phyloP scores from a whole-genome alignment of 1,140 invertebrate genomes.

The Bombus waltoni region DNA sequence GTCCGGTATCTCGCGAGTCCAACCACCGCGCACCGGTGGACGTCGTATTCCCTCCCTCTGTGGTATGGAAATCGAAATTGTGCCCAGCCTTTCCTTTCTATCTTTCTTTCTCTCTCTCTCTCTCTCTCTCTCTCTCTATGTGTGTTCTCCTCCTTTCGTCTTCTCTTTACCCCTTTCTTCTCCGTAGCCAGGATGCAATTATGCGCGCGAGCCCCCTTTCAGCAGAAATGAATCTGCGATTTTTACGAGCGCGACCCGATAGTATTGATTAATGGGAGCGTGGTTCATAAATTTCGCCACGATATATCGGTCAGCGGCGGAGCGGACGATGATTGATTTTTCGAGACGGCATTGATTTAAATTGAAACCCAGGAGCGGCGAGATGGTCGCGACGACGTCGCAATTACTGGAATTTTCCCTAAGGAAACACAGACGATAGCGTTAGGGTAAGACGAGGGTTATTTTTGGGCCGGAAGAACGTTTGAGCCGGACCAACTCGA shows the following conservation, averaged over 20 bases:
- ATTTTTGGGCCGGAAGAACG: background rate
- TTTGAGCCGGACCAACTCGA: too few species aligned
- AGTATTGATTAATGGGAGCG: slow-evolving; percentile 71
- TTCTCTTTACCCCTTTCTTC: background rate
- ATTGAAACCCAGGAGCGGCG: slow-evolving; percentile 47
- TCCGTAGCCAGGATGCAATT: slow-evolving; percentile 52
- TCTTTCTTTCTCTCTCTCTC: background rate
- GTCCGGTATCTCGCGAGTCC: slow-evolving; percentile 40
- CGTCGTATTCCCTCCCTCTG: slow-evolving; percentile 27
- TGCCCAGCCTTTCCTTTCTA: background rate
- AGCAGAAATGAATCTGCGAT: slow-evolving; percentile 55
- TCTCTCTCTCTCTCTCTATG: background rate
- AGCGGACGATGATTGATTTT: slow-evolving; percentile 35
- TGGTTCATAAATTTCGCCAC: slow-evolving; percentile 65
- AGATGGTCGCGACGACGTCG: background rate
- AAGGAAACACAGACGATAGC: background rate
- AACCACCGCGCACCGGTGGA: slow-evolving; percentile 14
- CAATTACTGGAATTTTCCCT: background rate
- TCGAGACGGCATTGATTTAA: slow-evolving; percentile 53
- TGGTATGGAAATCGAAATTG: slow-evolving; percentile 59
- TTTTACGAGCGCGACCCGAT: slow-evolving; percentile 33
- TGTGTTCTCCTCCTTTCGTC: background rate
- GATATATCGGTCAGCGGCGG: slow-evolving; percentile 52
- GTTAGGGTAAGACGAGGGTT: background rate
- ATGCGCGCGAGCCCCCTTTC: slow-evolving; percentile 45